Evolutionary conservation across 2,113 vertebrate species (phyloP).

Genomic region (Saccopteryx bilineata): DNA sequence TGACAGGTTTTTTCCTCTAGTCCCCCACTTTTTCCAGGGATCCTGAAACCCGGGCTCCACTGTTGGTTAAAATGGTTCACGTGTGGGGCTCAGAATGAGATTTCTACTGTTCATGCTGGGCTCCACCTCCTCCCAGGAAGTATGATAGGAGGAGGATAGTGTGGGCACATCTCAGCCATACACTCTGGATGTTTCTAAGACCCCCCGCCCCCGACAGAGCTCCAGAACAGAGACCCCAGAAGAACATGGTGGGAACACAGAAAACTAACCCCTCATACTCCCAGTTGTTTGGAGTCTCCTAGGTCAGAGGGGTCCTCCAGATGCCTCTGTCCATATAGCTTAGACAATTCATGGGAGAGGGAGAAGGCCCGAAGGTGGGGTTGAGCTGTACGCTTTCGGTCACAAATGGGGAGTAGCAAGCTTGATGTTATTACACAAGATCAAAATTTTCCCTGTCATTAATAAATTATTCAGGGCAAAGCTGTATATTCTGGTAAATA

Average conservation of each 20-base stretch:
- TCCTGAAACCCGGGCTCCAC: not conserved
- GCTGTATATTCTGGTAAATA: constrained; percentile 28
- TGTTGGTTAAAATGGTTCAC: not conserved
- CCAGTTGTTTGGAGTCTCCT: not conserved
- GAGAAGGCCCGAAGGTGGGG: not conserved
- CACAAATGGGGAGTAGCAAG: not conserved
- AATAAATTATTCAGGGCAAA: constrained; percentile 52
- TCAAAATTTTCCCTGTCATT: not conserved
- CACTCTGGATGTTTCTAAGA: not conserved
- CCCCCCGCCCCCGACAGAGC: not conserved
- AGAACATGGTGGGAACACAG: not conserved
- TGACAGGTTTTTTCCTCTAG: not conserved
- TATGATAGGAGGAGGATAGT: not conserved
- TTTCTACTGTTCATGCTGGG: not conserved
- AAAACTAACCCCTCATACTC: not conserved
- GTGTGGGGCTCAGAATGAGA: constrained; percentile 21
- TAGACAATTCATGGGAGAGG: not conserved
- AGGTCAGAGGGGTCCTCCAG: not conserved
- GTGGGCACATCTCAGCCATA: not conserved
- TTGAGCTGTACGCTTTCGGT: not conserved
- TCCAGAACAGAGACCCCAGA: not conserved
- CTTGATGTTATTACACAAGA: not conserved
- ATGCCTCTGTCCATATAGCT: not conserved
- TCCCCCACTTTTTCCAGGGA: not conserved
- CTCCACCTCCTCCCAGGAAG: not conserved